A percentile compares a stretch with the other conserved stretches of the same genome.
Conservation (phyloP, 2,797 vertebrate genomes). For the Acropternis orthonyx region DNA sequence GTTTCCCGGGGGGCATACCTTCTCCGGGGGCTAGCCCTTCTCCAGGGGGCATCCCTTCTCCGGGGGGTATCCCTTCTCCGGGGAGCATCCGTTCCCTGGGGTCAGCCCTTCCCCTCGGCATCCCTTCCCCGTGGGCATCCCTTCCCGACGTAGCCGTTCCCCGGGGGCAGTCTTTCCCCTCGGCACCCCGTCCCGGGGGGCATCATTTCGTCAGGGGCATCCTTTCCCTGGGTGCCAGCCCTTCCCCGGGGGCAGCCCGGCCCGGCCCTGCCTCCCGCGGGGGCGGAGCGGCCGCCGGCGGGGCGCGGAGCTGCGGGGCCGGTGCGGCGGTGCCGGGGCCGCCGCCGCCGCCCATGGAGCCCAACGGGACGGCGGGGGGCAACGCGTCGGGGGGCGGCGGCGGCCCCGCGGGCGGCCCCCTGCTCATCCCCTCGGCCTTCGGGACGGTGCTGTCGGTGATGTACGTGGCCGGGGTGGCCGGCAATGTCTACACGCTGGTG, state of each 20-base stretch:
- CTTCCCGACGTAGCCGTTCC: too few species aligned
- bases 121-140: too few species aligned
- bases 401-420: constrained; percentile 69
- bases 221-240: too few species aligned
- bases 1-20: too few species aligned
- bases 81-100: too few species aligned
- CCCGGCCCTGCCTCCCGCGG: background rate
- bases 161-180: background rate
- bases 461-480: constrained; percentile 86
- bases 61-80: too few species aligned
- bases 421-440: constrained; percentile 85
- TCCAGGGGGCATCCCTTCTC: too few species aligned
- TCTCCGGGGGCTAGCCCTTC: too few species aligned
- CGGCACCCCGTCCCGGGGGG: background rate
- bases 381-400: constrained; percentile 3
- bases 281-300: constrained; percentile 22
- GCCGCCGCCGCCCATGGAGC: constrained; percentile 61
- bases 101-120: background rate
- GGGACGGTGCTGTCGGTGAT: constrained; percentile 87
- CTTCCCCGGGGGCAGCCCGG: background rate
- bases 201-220: too few species aligned
- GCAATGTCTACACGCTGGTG: constrained; percentile 89
- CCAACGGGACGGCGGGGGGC: constrained; percentile 45
- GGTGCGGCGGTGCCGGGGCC: background rate
- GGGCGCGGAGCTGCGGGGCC: background rate